Percentiles rank a stretch among this genome's conserved stretches.
Conservation (phyloP, 2,797 vertebrate genomes). For the Chaunax sp. region DNA sequence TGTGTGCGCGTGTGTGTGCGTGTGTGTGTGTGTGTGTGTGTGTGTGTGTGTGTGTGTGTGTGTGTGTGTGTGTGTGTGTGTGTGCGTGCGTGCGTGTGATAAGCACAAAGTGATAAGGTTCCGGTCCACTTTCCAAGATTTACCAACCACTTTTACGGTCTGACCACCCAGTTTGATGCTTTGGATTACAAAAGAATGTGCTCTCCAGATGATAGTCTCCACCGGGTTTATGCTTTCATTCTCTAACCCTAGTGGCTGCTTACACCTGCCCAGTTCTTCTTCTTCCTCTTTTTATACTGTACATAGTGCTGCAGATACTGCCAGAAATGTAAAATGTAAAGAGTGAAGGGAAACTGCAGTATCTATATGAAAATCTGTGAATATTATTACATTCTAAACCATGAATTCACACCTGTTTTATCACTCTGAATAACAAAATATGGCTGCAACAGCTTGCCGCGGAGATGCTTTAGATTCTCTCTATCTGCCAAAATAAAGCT, state of each 20-base stretch:
- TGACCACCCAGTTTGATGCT: conserved; percentile 63
- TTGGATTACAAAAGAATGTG: conserved; percentile 43
- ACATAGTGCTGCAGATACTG: not conserved
- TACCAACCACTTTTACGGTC: conserved; percentile 70
- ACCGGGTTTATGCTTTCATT: conserved; percentile 53
- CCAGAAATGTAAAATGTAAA: conserved; percentile 8
- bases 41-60: not conserved
- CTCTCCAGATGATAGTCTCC: conserved; percentile 44
- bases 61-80: too few species aligned
- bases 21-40: conserved; percentile 30
- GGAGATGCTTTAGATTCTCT: conserved; percentile 30
- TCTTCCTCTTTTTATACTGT: not conserved
- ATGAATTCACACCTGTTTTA: conserved; percentile 11
- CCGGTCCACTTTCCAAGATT: conserved; percentile 68
- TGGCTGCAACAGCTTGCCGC: conserved; percentile 25
- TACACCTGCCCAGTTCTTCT: conserved; percentile 1
- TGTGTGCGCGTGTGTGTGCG: conserved; percentile 14
- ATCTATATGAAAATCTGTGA: conserved; percentile 3
- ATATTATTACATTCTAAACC: not conserved
- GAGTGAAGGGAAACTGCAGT: conserved; percentile 6
- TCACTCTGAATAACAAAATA: conserved; percentile 22
- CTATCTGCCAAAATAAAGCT: conserved; percentile 10
- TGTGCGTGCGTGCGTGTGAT: conserved; percentile 1
- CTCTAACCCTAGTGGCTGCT: conserved; percentile 7
- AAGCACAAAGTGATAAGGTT: conserved; percentile 62